Evolutionary conservation across 2,113 vertebrate genomes (phyloP).

Genomic region (Chaetodon auriga): DNA sequence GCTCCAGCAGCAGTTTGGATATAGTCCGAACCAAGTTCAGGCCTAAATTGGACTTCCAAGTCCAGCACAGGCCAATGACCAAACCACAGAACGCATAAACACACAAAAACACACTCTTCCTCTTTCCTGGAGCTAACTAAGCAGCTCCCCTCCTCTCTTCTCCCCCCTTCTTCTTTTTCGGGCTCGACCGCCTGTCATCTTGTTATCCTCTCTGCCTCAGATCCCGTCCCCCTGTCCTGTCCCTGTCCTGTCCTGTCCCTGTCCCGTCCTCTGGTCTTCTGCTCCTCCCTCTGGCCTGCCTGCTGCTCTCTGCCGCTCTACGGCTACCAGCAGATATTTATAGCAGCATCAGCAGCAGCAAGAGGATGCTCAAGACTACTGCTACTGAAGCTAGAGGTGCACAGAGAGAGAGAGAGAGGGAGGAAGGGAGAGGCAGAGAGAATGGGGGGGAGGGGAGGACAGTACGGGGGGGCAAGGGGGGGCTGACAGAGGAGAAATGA

Average conservation of each 20-base stretch:
- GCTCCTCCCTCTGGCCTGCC: slow-evolving; percentile 75
- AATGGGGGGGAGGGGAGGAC: slow-evolving; percentile 56
- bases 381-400: slow-evolving; percentile 77
- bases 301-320: slow-evolving; percentile 75
- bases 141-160: slow-evolving; percentile 44
- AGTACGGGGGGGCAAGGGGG: slow-evolving; percentile 34
- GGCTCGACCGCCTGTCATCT: slow-evolving; percentile 44
- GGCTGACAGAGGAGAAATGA: slow-evolving; percentile 70
- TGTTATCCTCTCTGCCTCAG: slow-evolving; percentile 57
- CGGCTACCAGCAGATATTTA: slow-evolving; percentile 80
- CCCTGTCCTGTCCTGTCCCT: slow-evolving; percentile 50
- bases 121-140: slow-evolving; percentile 39
- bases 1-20: slow-evolving; percentile 33
- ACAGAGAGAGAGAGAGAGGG: slow-evolving; percentile 55
- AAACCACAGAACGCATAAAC: slow-evolving; percentile 13
- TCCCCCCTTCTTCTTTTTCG: slow-evolving; percentile 51
- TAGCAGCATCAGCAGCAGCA: slow-evolving; percentile 80
- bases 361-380: slow-evolving; percentile 76
- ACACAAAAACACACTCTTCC: slow-evolving; percentile 9
- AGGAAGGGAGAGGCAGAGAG: slow-evolving; percentile 41
- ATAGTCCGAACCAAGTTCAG: slow-evolving; percentile 45
- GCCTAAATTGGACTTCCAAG: slow-evolving; percentile 45
- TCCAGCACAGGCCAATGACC: slow-evolving; percentile 22
- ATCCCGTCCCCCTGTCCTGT: slow-evolving; percentile 61
- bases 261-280: slow-evolving; percentile 61